A percentile compares a stretch with the other conserved stretches of the same genome.
phyloP scores from a whole-genome alignment of 1,140 invertebrate genomes.

The Pissodes strobi region DNA sequence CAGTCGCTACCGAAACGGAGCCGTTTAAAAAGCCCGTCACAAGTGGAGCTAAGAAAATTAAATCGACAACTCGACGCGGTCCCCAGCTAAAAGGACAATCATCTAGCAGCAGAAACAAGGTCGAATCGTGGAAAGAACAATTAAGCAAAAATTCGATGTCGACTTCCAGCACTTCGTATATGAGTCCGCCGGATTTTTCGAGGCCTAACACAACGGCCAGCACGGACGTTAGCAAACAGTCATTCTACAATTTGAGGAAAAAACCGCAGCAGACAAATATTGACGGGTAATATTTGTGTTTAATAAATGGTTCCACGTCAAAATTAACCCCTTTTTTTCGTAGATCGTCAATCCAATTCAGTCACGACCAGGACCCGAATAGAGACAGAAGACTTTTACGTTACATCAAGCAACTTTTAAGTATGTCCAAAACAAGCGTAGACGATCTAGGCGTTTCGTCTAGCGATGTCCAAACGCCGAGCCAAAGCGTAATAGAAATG shows the following conservation, averaged over 20 bases:
- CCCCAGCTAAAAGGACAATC: background rate
- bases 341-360: too few species aligned
- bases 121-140: conserved; percentile 45
- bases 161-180: conserved; percentile 50
- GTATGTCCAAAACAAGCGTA: conserved; percentile 58
- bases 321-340: too few species aligned
- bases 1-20: conserved; percentile 25
- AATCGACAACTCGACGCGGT: background rate
- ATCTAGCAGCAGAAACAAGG: background rate
- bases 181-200: conserved; percentile 48
- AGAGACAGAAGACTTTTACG: conserved; percentile 51
- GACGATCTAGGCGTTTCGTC: conserved; percentile 59
- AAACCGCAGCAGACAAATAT: conserved; percentile 46
- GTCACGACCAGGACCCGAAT: background rate
- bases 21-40: conserved; percentile 1
- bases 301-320: too few species aligned
- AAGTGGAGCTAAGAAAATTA: background rate
- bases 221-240: conserved; percentile 10
- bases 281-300: background rate
- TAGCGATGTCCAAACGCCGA: conserved; percentile 60
- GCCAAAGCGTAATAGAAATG: conserved; percentile 56
- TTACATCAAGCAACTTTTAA: conserved; percentile 59
- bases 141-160: conserved; percentile 44
- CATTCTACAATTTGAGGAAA: conserved; percentile 34
- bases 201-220: conserved; percentile 24